Evolutionary conservation across 2,113 vertebrate genomes (phyloP).

Genomic region (Hypomesus transpacificus): DNA sequence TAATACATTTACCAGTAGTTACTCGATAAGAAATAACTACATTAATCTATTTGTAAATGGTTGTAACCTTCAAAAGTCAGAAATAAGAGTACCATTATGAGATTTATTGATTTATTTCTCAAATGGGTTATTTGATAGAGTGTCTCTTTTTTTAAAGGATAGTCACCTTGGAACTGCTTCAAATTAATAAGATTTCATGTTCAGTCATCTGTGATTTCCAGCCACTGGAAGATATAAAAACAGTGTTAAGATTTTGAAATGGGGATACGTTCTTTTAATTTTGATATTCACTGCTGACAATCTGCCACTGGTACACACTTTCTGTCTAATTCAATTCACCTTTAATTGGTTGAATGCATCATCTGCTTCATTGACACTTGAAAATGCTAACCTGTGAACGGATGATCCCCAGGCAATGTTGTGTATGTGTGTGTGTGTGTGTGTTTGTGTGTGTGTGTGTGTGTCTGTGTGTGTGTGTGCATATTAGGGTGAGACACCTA

Average conservation of each 20-base stretch:
- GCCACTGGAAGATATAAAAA: conserved; percentile 22
- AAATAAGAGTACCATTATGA: conserved; percentile 21
- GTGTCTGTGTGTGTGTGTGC: conserved; percentile 27
- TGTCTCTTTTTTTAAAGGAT: conserved; percentile 61
- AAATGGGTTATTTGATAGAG: conserved; percentile 51
- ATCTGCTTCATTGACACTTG: conserved; percentile 22
- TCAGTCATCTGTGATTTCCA: conserved; percentile 71
- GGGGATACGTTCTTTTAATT: neutral
- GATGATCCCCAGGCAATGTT: conserved; percentile 14
- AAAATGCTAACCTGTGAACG: conserved; percentile 25
- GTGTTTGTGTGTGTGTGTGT: conserved; percentile 24
- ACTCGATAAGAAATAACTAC: neutral
- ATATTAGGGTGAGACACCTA: too few relatives aligned
- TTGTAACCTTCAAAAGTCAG: neutral
- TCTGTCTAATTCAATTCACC: conserved; percentile 16
- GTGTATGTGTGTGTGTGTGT: neutral
- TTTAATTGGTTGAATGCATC: conserved; percentile 29
- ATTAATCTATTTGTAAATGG: conserved; percentile 2
- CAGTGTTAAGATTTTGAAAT: neutral
- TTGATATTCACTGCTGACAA: conserved; percentile 1
- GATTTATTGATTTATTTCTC: conserved; percentile 61
- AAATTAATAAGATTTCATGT: conserved; percentile 73
- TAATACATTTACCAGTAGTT: neutral
- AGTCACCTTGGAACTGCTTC: conserved; percentile 67
- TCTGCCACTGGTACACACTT: conserved; percentile 14